A percentile compares a stretch with the other conserved stretches of the same genome.
Conservation (phyloP, 2,888 invertebrate genomes). For the Selenia dentaria region DNA sequence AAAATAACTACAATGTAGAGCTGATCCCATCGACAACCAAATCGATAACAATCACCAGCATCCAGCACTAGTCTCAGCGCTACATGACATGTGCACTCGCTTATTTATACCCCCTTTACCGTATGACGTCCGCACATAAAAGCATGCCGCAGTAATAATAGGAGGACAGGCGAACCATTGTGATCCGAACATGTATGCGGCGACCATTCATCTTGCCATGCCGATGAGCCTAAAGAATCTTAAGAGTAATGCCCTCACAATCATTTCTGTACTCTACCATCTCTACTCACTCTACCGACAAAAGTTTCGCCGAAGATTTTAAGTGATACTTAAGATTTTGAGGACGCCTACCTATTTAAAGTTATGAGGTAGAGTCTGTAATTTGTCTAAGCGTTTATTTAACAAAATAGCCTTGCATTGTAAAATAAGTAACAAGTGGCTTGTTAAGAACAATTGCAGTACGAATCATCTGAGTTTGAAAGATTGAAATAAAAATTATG, state of each 20-base stretch:
- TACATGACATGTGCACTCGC: slow-evolving; percentile 63
- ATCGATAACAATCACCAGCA: slow-evolving; percentile 19
- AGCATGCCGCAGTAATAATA: slow-evolving; percentile 69
- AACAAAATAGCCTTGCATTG: slow-evolving; percentile 1
- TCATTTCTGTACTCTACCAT: slow-evolving; percentile 45
- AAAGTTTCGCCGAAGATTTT: slow-evolving; percentile 21
- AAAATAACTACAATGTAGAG: background rate
- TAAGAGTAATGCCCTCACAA: slow-evolving; percentile 61
- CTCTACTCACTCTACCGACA: slow-evolving; percentile 15
- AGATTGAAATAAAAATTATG: background rate
- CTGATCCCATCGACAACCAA: slow-evolving; percentile 2
- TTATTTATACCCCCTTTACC: slow-evolving; percentile 65
- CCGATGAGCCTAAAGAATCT: slow-evolving; percentile 55
- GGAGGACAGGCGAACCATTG: slow-evolving; percentile 65
- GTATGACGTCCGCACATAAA: slow-evolving; percentile 61
- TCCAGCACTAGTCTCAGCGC: slow-evolving; percentile 39
- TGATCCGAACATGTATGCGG: slow-evolving; percentile 52
- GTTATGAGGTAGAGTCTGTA: slow-evolving; percentile 10
- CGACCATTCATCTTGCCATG: slow-evolving; percentile 62
- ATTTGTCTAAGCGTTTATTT: slow-evolving; percentile 14
- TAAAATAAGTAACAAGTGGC: background rate
- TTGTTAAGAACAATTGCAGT: slow-evolving; percentile 1
- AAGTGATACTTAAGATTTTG: slow-evolving; percentile 22
- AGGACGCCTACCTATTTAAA: slow-evolving; percentile 29
- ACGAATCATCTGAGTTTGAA: background rate